Conservation (phyloP, 1,140 invertebrate genomes). For the Periplaneta americana region DNA sequence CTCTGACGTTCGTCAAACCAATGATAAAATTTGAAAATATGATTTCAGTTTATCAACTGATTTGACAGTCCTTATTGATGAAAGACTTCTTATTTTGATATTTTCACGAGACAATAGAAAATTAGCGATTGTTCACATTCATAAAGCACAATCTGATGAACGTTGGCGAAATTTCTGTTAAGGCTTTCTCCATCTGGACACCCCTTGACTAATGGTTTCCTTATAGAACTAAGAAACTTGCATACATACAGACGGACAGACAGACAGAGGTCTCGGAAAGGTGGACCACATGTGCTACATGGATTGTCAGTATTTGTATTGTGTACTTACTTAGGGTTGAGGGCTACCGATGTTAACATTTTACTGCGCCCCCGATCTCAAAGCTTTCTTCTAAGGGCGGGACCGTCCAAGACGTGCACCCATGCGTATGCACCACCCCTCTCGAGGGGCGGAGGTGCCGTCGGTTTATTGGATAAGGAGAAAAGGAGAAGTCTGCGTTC, state of each 20-base stretch:
- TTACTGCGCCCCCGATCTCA: neutral
- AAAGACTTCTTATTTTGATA: too few species aligned
- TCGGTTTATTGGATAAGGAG: neutral
- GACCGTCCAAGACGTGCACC: neutral
- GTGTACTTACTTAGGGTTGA: neutral
- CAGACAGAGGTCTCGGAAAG: neutral
- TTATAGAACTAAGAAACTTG: neutral
- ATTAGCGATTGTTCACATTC: too few species aligned
- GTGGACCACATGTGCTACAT: neutral
- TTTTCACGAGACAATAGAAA: too few species aligned
- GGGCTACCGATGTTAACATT: neutral
- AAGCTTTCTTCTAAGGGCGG: neutral
- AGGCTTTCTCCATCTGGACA: too few species aligned
- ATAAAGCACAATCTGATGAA: too few species aligned
- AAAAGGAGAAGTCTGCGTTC: neutral
- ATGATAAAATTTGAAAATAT: too few species aligned
- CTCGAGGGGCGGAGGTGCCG: neutral
- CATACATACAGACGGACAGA: neutral
- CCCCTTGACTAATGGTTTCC: neutral
- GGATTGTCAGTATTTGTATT: too few species aligned
- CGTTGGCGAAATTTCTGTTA: too few species aligned
- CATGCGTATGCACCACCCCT: neutral
- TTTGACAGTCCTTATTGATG: too few species aligned
- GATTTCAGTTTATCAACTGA: too few species aligned
- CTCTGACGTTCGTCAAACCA: too few species aligned